These are phyloP conservation scores for Argyresthia goedartella DNA, from an alignment of 2,888 invertebrate species.

Conservation along the genomic window DNA sequence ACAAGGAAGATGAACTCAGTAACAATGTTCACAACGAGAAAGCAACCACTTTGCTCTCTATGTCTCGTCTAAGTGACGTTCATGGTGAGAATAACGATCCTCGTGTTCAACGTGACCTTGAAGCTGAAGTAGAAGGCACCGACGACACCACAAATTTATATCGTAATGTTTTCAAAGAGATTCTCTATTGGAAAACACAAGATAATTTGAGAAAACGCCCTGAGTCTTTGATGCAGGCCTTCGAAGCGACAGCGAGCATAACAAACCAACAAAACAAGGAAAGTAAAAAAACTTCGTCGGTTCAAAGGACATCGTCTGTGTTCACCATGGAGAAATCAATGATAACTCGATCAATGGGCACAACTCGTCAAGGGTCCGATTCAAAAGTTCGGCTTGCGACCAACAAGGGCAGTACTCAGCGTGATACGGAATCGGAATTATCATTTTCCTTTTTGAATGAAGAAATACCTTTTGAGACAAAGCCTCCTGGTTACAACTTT, in stretches of 20 bases:
- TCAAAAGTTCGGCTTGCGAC: too few relatives aligned
- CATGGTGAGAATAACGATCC: too few relatives aligned
- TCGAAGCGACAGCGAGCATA: background rate
- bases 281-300: background rate
- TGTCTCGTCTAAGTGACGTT: too few relatives aligned
- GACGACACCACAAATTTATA: conserved; percentile 29
- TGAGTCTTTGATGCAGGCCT: background rate
- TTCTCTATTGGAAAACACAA: conserved; percentile 21
- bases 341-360: too few relatives aligned
- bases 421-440: background rate
- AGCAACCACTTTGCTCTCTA: too few relatives aligned
- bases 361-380: too few relatives aligned
- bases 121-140: background rate
- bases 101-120: background rate
- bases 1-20: too few relatives aligned
- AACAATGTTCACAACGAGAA: too few relatives aligned
- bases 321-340: too few relatives aligned
- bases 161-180: conserved; percentile 35
- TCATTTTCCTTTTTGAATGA: conserved; percentile 5
- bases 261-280: background rate
- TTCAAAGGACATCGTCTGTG: too few relatives aligned
- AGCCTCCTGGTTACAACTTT: background rate
- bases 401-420: too few relatives aligned
- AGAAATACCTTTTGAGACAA: background rate
- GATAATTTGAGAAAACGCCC: background rate